Conservation (phyloP, 2,113 vertebrate genomes). For the Falcunculus frontatus region DNA sequence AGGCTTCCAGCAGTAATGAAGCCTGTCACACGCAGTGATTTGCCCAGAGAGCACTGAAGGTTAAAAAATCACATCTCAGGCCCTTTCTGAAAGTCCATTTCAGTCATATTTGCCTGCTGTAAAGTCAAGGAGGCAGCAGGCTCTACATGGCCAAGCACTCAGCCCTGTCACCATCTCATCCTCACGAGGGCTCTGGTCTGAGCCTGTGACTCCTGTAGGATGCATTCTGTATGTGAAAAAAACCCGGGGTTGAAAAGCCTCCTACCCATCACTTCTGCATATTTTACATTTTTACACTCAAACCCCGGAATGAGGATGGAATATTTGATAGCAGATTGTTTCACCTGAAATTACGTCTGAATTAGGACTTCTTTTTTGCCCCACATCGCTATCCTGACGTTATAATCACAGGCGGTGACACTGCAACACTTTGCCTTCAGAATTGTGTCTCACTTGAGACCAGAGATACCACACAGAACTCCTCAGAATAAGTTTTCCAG, state of each 20-base stretch:
- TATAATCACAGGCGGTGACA: background rate
- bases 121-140: background rate
- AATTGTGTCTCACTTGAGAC: background rate
- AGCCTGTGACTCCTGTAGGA: no score
- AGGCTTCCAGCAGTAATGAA: background rate
- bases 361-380: background rate
- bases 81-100: background rate
- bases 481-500: background rate
- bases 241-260: fast-evolving
- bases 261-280: background rate
- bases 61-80: background rate
- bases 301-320: background rate
- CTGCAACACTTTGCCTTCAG: background rate
- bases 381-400: background rate
- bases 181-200: background rate
- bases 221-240: background rate
- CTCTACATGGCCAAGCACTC: background rate
- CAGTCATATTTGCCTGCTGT: background rate
- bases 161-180: background rate
- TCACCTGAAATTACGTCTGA: background rate
- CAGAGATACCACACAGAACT: background rate
- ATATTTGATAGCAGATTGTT: background rate
- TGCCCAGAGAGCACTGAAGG: background rate
- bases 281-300: background rate
- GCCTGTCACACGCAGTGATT: background rate